phyloP scores from a whole-genome alignment of 2,113 vertebrate species.

The Prunella himalayana region DNA sequence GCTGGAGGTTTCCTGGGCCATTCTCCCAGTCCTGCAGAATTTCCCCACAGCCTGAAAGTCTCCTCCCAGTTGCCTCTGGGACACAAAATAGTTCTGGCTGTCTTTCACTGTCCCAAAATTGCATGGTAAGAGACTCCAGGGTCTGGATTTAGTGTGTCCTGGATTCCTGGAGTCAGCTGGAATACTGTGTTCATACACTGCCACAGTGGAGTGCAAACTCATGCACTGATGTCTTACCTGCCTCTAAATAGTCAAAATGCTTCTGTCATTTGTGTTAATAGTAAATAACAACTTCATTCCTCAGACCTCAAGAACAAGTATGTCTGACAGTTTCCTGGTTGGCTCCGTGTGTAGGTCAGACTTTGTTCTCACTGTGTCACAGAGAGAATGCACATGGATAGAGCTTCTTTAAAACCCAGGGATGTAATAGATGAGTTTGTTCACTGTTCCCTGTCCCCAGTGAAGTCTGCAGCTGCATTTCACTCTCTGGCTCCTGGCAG shows the following conservation, averaged over 20 bases:
- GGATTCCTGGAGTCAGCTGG: not conserved
- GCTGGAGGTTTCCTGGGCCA: not conserved
- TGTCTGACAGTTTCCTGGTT: not conserved
- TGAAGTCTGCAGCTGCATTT: not conserved
- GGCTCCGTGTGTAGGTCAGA: not conserved
- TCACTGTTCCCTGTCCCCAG: not conserved
- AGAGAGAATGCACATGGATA: not conserved
- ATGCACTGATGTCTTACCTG: not conserved
- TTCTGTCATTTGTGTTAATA: not conserved
- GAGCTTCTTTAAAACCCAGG: not conserved
- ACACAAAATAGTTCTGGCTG: not conserved
- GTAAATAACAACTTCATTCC: not conserved
- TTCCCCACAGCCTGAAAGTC: not conserved
- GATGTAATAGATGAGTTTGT: not conserved
- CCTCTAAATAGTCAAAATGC: not conserved
- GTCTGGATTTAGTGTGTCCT: not conserved
- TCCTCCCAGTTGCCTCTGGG: not conserved
- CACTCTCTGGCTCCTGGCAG: not conserved
- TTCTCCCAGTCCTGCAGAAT: not conserved
- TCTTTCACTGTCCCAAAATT: not conserved
- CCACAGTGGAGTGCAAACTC: not conserved
- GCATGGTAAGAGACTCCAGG: not conserved
- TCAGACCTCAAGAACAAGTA: not conserved
- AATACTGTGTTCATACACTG: rapidly evolving
- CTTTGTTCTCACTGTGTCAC: not conserved